Evolutionary conservation across 2,113 vertebrate species (phyloP), one percentile per base, ranked within the genome.

Genomic region (Donacobius atricapilla): DNA sequence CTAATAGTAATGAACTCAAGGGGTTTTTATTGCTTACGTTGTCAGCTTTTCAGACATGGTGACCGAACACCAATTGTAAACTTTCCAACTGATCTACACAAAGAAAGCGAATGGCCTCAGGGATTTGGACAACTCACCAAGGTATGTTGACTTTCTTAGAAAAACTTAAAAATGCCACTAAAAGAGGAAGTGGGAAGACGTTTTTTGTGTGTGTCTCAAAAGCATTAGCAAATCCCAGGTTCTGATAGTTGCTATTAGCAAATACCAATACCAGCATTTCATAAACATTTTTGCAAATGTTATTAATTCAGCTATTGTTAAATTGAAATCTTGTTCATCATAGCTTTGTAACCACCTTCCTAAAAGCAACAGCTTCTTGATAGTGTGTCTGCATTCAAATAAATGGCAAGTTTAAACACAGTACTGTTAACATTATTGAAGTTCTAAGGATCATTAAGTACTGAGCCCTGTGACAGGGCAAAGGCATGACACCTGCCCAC

Each of bases 111-210:
- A 58, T 99, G 99, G 99, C 98, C 98, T 14, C 98, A 98, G 63
- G 99, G 99, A 73, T 99, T 98, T 77, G 99, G 98, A 85, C 99
- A 99, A 71, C 98, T 99, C 73, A 99, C 99, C 9, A 98, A 98
- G 98, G 99, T 99, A 96, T 30, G 97, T 78, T 81, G 30, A 25
- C 60, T 93, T 96, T 88, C 61, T 80, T 81, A 65, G 28, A 78
- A 82, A 33, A 51, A 57, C 3, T 82, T 82, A 7, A 2, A 44
- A 65, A 72, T 24, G 17, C 13, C 65, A 33, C 24, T 54, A 33
- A 71, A 75, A 71, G 42, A 72, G 35, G 37, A 94, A 82, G 21
- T 53, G 21, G 15, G 13, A 27, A 76, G 51, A 54, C 23, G 12
- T 23, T 42, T 69, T 78, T 45, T 11, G 17, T 42, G 6, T 48